phyloP scores from a whole-genome alignment of 2,888 invertebrate species.

The Cynaeus angustus region DNA sequence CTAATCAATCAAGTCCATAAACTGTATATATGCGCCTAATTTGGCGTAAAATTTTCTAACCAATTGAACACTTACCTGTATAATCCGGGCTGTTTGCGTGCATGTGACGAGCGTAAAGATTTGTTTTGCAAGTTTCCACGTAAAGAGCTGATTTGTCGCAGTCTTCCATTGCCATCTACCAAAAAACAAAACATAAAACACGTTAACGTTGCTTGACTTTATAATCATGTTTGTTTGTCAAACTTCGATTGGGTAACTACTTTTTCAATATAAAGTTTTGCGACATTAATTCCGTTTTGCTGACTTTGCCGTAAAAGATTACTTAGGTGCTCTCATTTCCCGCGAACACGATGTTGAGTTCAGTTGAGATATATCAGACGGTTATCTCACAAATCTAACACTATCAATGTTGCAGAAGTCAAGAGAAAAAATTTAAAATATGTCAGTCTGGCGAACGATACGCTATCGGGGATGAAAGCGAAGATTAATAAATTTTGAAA shows the following conservation, averaged over 20 bases:
- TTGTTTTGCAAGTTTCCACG: slow-evolving; percentile 66
- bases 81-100: slow-evolving; percentile 74
- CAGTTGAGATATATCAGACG: slow-evolving; percentile 9
- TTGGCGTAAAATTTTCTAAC: neutral
- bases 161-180: slow-evolving; percentile 62
- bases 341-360: neutral
- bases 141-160: slow-evolving; percentile 66
- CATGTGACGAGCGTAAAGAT: slow-evolving; percentile 66
- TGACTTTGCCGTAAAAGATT: slow-evolving; percentile 40
- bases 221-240: slow-evolving; percentile 48
- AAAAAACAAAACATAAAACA: slow-evolving; percentile 45
- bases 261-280: slow-evolving; percentile 42
- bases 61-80: slow-evolving; percentile 71
- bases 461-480: neutral
- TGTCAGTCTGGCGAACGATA: neutral
- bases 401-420: neutral
- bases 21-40: neutral
- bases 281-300: slow-evolving; percentile 40
- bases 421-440: slow-evolving; percentile 1
- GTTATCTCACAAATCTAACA: slow-evolving; percentile 6
- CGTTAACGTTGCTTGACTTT: slow-evolving; percentile 42
- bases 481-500: slow-evolving; percentile 4
- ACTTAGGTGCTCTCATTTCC: slow-evolving; percentile 20
- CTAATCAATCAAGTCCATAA: slow-evolving; percentile 1
- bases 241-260: slow-evolving; percentile 40